Conservation (phyloP, 2,113 vertebrate species). For the Bufo gargarizans region DNA sequence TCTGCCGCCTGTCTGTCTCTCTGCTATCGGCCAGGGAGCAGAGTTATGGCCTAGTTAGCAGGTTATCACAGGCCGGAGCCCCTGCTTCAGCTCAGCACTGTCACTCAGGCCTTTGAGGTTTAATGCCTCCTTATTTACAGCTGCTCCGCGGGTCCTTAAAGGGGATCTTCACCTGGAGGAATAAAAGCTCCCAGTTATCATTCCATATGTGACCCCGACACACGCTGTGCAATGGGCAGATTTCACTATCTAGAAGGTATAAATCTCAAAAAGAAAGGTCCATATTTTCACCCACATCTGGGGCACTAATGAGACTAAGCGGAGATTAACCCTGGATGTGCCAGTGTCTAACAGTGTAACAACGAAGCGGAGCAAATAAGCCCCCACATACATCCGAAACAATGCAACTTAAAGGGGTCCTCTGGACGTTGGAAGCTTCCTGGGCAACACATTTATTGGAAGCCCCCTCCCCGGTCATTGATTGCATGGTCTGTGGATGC, state of each 20-base stretch:
- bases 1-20: conserved; percentile 41
- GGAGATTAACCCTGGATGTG: no score
- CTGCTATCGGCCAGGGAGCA: conserved; percentile 40
- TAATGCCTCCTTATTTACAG: background rate
- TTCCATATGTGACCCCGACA: background rate
- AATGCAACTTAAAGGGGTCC: no score
- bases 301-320: no score
- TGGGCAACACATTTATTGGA: no score
- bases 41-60: conserved; percentile 40
- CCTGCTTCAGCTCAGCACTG: conserved; percentile 44
- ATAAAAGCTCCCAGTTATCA: background rate
- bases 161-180: background rate
- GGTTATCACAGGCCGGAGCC: conserved; percentile 37
- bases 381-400: no score
- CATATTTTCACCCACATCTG: background rate
- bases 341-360: no score
- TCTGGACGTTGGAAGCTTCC: no score
- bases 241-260: background rate
- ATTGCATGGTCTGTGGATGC: no score
- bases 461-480: no score
- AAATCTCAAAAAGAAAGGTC: background rate
- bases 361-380: no score
- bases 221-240: background rate
- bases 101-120: conserved; percentile 18
- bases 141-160: background rate